Conservation (phyloP, 1,140 invertebrate species). For the Aricia agestis region DNA sequence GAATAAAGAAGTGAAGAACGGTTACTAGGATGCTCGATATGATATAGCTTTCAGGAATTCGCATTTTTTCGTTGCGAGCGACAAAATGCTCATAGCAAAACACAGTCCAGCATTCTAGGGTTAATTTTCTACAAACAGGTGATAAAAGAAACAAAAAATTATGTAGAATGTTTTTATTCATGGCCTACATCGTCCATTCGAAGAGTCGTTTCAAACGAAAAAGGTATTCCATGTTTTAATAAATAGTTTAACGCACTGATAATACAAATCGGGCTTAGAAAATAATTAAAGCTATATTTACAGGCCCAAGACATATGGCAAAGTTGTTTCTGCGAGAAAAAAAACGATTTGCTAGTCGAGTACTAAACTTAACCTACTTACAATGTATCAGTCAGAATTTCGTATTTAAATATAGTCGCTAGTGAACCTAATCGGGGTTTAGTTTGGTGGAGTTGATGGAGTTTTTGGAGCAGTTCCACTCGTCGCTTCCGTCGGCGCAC, state of each 20-base stretch:
- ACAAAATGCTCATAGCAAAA: too few species aligned
- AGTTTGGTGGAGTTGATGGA: constrained; percentile 38
- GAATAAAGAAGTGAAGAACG: too few species aligned
- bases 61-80: too few species aligned
- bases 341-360: background rate
- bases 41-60: too few species aligned
- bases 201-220: constrained; percentile 65
- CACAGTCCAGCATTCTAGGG: too few species aligned
- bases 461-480: constrained; percentile 70
- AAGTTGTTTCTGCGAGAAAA: constrained; percentile 24
- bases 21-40: too few species aligned
- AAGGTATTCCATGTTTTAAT: constrained; percentile 66
- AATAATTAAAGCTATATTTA: constrained; percentile 55
- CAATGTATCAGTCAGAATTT: constrained; percentile 66
- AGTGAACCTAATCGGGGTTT: constrained; percentile 43
- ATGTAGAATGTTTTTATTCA: constrained; percentile 47
- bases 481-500: constrained; percentile 85
- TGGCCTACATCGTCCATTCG: constrained; percentile 70
- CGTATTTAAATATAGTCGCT: constrained; percentile 28
- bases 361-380: constrained; percentile 46
- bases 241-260: constrained; percentile 56
- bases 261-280: constrained; percentile 42
- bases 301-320: constrained; percentile 53
- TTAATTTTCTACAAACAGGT: background rate
- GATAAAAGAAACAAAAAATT: constrained; percentile 33